phyloP scores from a whole-genome alignment of 2,888 invertebrate genomes.

The Epiperipatus broadwayi region DNA sequence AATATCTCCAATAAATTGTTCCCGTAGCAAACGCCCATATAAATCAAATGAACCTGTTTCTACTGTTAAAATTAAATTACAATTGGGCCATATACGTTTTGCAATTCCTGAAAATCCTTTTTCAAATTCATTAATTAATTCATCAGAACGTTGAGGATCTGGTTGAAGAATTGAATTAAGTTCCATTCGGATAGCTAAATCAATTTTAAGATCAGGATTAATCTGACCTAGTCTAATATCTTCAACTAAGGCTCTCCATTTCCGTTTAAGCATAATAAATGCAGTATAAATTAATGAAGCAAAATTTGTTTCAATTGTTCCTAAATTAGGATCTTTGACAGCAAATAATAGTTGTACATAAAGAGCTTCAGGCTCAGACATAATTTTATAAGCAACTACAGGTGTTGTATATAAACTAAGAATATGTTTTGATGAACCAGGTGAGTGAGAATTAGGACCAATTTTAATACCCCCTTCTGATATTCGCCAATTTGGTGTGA shows the following conservation, averaged over 20 bases:
- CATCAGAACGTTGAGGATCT: constrained; percentile 21
- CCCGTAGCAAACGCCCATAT: constrained; percentile 18
- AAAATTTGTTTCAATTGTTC: constrained; percentile 26
- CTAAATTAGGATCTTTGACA: constrained; percentile 23
- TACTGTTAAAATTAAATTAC: constrained; percentile 20
- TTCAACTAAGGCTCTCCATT: constrained; percentile 20
- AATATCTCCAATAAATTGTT: constrained; percentile 17
- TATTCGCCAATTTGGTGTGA: constrained; percentile 21
- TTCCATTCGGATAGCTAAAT: constrained; percentile 19
- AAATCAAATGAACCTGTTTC: constrained; percentile 25
- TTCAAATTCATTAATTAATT: constrained; percentile 21
- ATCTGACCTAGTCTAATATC: constrained; percentile 23
- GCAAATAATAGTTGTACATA: constrained; percentile 26
- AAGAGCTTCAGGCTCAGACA: constrained; percentile 24
- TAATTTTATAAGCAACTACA: constrained; percentile 21
- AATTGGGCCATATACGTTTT: constrained; percentile 23
- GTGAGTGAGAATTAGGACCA: constrained; percentile 25
- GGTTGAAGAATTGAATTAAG: constrained; percentile 20
- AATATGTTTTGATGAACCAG: constrained; percentile 22
- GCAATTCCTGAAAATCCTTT: constrained; percentile 20
- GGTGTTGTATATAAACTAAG: constrained; percentile 25
- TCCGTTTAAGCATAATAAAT: constrained; percentile 21
- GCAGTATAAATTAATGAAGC: constrained; percentile 24
- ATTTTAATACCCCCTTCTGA: constrained; percentile 22
- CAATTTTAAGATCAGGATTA: constrained; percentile 20